phyloP scores from a whole-genome alignment of 2,888 invertebrate species.

The Minunthozetes semirufus region DNA sequence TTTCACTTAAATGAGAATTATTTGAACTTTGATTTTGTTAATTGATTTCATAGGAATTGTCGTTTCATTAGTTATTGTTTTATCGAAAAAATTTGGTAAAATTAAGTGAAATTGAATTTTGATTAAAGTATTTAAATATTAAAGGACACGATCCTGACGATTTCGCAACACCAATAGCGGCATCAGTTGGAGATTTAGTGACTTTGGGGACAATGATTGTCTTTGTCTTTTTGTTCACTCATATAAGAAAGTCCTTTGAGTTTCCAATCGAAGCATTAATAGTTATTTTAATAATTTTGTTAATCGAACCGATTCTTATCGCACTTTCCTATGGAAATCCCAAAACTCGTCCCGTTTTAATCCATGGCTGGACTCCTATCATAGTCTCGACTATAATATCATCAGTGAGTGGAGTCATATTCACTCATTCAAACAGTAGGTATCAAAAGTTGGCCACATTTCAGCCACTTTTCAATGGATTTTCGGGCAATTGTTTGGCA shows the following conservation, averaged over 20 bases:
- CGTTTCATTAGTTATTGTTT: neutral
- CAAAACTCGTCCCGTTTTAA: neutral
- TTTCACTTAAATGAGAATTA: no score
- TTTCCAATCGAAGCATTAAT: neutral
- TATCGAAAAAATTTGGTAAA: neutral
- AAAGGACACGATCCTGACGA: conserved; percentile 22
- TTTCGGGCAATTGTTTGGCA: neutral
- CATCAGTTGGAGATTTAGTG: conserved; percentile 19
- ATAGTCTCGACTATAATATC: neutral
- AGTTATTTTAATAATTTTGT: neutral
- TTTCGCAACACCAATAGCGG: conserved; percentile 10
- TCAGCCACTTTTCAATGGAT: neutral
- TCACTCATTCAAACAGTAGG: neutral
- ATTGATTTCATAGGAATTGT: neutral
- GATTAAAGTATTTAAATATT: neutral
- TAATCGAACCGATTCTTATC: neutral
- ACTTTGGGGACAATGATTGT: neutral
- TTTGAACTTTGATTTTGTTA: neutral
- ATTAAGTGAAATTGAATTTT: neutral
- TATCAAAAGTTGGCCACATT: neutral
- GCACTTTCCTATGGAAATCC: neutral
- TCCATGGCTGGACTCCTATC: neutral
- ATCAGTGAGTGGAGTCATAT: neutral
- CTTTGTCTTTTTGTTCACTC: neutral
- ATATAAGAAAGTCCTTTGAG: neutral